phyloP scores from a whole-genome alignment of 2,888 invertebrate genomes.

The Gandaritis pyraliata region DNA sequence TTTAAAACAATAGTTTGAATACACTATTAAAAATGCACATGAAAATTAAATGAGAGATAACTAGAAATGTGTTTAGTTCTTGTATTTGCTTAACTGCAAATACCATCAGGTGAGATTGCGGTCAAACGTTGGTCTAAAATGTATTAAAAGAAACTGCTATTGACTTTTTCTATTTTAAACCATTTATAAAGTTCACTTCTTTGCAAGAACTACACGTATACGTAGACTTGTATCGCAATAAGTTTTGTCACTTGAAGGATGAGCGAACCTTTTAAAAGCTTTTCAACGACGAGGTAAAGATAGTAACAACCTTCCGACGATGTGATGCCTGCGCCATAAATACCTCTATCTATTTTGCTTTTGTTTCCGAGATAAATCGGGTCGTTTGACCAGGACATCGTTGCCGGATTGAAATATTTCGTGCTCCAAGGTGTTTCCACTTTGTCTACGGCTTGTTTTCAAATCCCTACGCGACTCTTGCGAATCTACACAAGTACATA shows the following conservation, averaged over 20 bases:
- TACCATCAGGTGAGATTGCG: too few relatives aligned
- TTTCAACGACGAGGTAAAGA: conserved; percentile 69
- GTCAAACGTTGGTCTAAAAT: too few relatives aligned
- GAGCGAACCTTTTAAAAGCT: conserved; percentile 75
- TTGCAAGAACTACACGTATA: not conserved
- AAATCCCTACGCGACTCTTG: conserved; percentile 38
- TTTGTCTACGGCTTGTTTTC: conserved; percentile 54
- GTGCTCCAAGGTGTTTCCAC: conserved; percentile 54
- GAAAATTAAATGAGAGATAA: not conserved
- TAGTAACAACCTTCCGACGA: conserved; percentile 68
- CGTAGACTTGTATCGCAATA: conserved; percentile 50
- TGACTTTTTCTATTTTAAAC: too few relatives aligned
- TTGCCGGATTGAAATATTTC: conserved; percentile 64
- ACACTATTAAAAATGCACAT: not conserved
- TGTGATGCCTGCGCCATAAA: conserved; percentile 71
- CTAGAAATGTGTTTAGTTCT: not conserved
- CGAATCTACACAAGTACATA: conserved; percentile 36
- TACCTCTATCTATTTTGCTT: conserved; percentile 74
- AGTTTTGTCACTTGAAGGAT: conserved; percentile 68
- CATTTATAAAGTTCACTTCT: not conserved
- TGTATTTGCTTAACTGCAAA: not conserved
- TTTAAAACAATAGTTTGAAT: conserved; percentile 2
- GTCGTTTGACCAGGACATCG: conserved; percentile 69
- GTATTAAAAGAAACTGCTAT: too few relatives aligned
- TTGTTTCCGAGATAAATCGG: conserved; percentile 75